Conservation (phyloP, 1,140 invertebrate species). For the Idris sp. region DNA sequence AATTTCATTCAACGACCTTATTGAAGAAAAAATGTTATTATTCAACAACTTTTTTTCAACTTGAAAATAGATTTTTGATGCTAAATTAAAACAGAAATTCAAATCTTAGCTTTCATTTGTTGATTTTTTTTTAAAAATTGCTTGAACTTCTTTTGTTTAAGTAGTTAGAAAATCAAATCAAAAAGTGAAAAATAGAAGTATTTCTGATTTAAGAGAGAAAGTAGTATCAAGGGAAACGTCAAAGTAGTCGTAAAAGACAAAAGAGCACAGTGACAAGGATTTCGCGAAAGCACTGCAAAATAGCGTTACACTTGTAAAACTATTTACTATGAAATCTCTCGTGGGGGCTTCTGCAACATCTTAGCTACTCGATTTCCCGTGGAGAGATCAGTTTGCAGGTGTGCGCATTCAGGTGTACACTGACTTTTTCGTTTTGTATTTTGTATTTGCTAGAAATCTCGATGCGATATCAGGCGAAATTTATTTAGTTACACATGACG, state of each 20-base stretch:
- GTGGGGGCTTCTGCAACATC: conserved; percentile 28
- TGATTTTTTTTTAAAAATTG: no score
- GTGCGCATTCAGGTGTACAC: not conserved
- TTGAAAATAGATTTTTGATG: no score
- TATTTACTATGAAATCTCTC: conserved; percentile 37
- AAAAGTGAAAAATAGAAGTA: conserved; percentile 25
- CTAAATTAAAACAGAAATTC: not conserved
- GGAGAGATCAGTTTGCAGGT: conserved; percentile 3
- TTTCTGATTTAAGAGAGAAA: conserved; percentile 33
- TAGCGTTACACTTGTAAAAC: conserved; percentile 23
- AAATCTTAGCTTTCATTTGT: no score
- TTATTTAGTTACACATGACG: conserved; percentile 46
- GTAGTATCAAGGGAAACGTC: conserved; percentile 32
- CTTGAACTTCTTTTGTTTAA: no score
- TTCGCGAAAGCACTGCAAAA: conserved; percentile 21
- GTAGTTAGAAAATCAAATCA: conserved; percentile 16
- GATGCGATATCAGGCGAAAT: conserved; percentile 15
- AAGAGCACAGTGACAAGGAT: conserved; percentile 22
- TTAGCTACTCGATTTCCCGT: conserved; percentile 20
- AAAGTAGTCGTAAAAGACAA: conserved; percentile 18
- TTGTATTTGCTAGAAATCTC: conserved; percentile 25
- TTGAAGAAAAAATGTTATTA: not conserved
- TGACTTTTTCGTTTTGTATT: not conserved
- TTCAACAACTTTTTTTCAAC: no score
- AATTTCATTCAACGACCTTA: not conserved